A percentile compares a stretch with the other conserved stretches of the same genome.
These are phyloP conservation scores for Amazonetta brasiliensis DNA, from an alignment of 2,797 vertebrate genomes.

Conservation along the genomic window DNA sequence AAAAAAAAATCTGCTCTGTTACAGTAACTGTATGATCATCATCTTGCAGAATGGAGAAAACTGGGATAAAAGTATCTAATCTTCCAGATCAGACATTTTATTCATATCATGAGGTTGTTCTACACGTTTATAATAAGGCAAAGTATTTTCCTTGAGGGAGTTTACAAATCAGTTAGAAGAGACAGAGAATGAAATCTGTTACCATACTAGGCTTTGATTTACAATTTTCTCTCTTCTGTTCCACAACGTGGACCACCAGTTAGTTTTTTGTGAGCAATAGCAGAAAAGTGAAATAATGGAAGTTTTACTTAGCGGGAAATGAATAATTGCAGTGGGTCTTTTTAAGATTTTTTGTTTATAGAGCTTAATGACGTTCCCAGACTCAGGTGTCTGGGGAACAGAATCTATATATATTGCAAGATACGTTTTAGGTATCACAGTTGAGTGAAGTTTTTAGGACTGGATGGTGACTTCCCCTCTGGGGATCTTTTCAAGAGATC, in stretches of 20 bases:
- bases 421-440: not conserved
- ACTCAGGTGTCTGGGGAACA: not conserved
- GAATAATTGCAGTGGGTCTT: not conserved
- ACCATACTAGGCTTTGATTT: not conserved
- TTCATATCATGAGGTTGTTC: not conserved
- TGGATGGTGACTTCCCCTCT: not conserved
- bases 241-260: not conserved
- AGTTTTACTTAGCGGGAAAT: not conserved
- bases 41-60: not conserved
- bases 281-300: not conserved
- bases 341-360: not conserved
- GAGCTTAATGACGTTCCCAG: not conserved
- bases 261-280: constrained; percentile 2
- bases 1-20: not conserved
- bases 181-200: not conserved
- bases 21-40: not conserved
- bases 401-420: not conserved
- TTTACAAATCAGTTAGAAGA: constrained; percentile 22
- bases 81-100: not conserved
- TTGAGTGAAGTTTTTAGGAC: not conserved
- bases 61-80: not conserved
- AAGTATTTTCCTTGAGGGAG: constrained; percentile 13
- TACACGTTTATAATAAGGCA: not conserved
- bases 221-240: not conserved
- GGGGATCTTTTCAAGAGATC: not conserved